Evolutionary conservation across 1,140 invertebrate genomes (phyloP).

Genomic region (Ruditapes philippinarum): DNA sequence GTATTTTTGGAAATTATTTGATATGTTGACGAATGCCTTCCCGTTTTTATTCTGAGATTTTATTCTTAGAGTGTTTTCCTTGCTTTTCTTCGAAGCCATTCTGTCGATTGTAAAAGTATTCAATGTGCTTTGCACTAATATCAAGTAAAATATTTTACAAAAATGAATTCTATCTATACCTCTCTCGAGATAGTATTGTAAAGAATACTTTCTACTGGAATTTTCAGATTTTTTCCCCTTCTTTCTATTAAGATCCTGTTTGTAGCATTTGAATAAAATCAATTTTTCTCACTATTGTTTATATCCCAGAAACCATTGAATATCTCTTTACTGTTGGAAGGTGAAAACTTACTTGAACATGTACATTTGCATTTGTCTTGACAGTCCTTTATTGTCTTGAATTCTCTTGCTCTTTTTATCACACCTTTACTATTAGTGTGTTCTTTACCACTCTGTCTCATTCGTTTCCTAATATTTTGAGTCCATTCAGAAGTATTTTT

Average conservation of each 20-base stretch:
- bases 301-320: slow-evolving; percentile 47
- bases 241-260: background rate
- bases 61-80: background rate
- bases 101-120: background rate
- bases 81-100: background rate
- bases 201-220: background rate
- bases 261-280: slow-evolving; percentile 28
- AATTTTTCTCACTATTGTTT: slow-evolving; percentile 5
- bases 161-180: background rate
- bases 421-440: background rate
- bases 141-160: slow-evolving; percentile 45
- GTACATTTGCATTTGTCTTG: slow-evolving; percentile 31
- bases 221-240: background rate
- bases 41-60: background rate
- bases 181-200: background rate
- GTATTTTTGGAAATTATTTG: slow-evolving; percentile 1
- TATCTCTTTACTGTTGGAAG: background rate
- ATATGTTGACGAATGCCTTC: slow-evolving; percentile 22
- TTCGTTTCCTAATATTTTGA: slow-evolving; percentile 14
- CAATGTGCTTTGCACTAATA: slow-evolving; percentile 28
- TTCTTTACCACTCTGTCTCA: slow-evolving; percentile 7
- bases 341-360: background rate
- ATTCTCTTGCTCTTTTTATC: background rate
- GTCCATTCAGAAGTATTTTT: no score
- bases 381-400: slow-evolving; percentile 50